Evolutionary conservation across 1,140 invertebrate genomes (phyloP), one percentile per base, ranked within the genome.

Genomic region (Meloidogyne floridensis): DNA sequence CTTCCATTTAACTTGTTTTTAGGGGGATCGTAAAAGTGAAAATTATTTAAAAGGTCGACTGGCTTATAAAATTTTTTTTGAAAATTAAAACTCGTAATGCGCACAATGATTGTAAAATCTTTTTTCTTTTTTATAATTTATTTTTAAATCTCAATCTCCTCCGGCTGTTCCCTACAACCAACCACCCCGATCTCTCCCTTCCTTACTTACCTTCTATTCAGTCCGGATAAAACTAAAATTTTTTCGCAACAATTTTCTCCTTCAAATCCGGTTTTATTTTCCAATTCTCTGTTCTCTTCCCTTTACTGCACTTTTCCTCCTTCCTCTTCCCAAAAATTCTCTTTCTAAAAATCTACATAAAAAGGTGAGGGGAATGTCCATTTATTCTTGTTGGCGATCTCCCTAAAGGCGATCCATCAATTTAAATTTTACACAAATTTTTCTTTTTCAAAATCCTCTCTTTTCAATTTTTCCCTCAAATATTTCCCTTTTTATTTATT

Each of bases 41-140:
- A 32, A n/a, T 65, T 65, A 65, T 65, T 65, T 65, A 32, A 65
- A 65, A 65, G 59, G 59, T 65, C 59, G 59, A 65, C 59, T 65
- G 59, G 59, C 59, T 59, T 65, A 65, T n/a, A 65, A 65, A 65
- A 6, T n/a, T n/a, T 65, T n/a, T 65, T n/a, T 65, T n/a, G 5
- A 65, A 4, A 65, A n/a, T 65, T n/a, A 65, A 65, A 65, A 65
- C 59, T 65, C 59, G 7, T 18, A 65, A 65, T 65, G n/a, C 2
- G 15, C 59, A 32, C 32, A n/a, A n/a, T 47, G 7, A 47, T 47
- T 47, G 47, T 47, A 47, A 47, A 47, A 47, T 47, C 47, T 47
- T 15, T n/a, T 7, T 65, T 65, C 59, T 65, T 11, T 11, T 8
- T 11, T 6, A 1, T 65, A 32, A n/a, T 65, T 65, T n/a, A 5